Conservation (phyloP, 1,140 invertebrate species). For the Anoplolepis gracilipes region DNA sequence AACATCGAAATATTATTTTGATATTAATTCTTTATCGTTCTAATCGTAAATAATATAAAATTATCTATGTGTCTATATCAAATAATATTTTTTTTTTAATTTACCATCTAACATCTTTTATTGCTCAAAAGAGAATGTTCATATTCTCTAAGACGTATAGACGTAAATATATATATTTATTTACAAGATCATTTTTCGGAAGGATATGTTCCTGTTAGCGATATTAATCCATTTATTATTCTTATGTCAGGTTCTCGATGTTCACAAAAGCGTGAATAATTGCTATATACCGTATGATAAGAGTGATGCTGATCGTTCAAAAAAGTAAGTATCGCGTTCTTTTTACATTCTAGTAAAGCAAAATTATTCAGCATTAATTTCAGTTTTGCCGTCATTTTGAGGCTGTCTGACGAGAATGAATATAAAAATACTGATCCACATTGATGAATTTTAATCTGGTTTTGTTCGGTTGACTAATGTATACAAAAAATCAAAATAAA, state of each 20-base stretch:
- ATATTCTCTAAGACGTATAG: neutral
- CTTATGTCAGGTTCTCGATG: constrained; percentile 30
- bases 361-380: constrained; percentile 42
- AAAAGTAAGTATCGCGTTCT: constrained; percentile 5
- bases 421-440: constrained; percentile 28
- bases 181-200: constrained; percentile 14
- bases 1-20: too few relatives aligned
- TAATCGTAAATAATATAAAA: neutral
- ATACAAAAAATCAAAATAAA: neutral
- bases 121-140: neutral
- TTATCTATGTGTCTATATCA: neutral
- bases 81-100: neutral
- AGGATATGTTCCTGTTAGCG: constrained; percentile 1
- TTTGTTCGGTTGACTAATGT: constrained; percentile 41
- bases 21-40: neutral
- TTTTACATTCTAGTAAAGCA: constrained; percentile 33
- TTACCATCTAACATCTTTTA: neutral
- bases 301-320: constrained; percentile 28
- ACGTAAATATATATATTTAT: constrained; percentile 33
- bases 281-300: constrained; percentile 22
- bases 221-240: constrained; percentile 68
- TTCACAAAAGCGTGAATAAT: constrained; percentile 47
- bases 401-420: neutral
- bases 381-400: neutral
- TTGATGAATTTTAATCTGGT: constrained; percentile 38